Base-by-base conservation (phyloP, 2,888 invertebrate species). In the Tricholauxania praeusta region DNA sequence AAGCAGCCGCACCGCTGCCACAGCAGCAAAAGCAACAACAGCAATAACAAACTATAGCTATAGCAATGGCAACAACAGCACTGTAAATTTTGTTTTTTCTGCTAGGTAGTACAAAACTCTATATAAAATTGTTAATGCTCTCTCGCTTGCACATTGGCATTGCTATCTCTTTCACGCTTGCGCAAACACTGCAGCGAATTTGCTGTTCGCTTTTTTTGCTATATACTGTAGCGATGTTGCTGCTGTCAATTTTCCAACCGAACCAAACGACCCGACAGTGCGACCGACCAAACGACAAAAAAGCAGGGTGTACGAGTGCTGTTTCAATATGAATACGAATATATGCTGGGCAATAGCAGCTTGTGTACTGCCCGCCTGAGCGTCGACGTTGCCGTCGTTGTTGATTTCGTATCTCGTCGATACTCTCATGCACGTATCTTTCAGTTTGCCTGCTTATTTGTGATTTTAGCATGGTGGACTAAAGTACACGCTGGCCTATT, bases 381-480 rank as follows among this genome's bases (percentile, higher is more conserved):
- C 28, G 62, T 62, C 62, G 28, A 22, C 62, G 62, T 28, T n/a
- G 62, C 39, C 32, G 62, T 62, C 62, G 62, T 32, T 6, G 64
- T 32, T 19, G 52, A 7, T n/a, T 15, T 32, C 63, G 75, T 74
- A 73, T 72, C 71, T 72, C 73, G 75, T 77, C 77, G 79, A 74
- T 74, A 73, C 79, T 79, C 75, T 77, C 74, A 74, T 76, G 78
- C 80, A 80, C 81, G 84, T 82, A 85, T 84, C 83, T 84, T 85
- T 75, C 81, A 79, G 77, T 81, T 74, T 78, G 82, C 79, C 81
- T 80, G 83, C 79, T 84, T 85, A 84, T 84, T 84, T 84, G 82
- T 84, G 84, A 84, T 83, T 84, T 83, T 82, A 84, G 80, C 82
- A 84, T 84, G 84, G 82, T 83, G 80, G 82, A 80, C 83, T 82